Evolutionary conservation across 2,113 vertebrate genomes (phyloP).

Genomic region (Apaloderma vittatum): DNA sequence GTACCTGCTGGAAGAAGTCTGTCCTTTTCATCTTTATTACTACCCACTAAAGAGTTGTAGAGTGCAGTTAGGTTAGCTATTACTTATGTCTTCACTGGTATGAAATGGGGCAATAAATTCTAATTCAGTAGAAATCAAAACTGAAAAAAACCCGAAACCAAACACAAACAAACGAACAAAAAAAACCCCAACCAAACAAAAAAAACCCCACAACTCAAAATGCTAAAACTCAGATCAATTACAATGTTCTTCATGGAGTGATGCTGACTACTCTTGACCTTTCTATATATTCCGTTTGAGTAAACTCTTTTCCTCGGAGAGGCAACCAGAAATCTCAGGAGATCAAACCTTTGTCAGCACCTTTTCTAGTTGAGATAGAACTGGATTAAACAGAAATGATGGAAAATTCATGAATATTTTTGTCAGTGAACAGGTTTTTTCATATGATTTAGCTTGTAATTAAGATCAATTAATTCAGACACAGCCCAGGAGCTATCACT

Average conservation of each 20-base stretch:
- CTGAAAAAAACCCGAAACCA: not conserved
- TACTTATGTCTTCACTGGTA: not conserved
- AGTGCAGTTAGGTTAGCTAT: not conserved
- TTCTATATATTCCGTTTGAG: not conserved
- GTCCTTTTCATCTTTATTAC: not conserved
- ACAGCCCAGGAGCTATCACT: fast-evolving
- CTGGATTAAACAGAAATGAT: fast-evolving
- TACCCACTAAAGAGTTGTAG: fast-evolving
- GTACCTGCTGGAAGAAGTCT: not conserved
- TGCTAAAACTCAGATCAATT: not conserved
- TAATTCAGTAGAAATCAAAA: not conserved
- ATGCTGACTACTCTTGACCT: fast-evolving
- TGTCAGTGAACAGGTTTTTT: not conserved
- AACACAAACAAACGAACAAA: not conserved
- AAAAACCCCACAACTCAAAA: not conserved
- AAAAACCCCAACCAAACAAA: not conserved
- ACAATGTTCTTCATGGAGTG: not conserved
- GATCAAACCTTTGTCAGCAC: not conserved
- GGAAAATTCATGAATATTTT: not conserved
- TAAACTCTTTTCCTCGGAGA: not conserved
- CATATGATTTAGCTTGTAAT: not conserved
- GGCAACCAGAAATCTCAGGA: not conserved
- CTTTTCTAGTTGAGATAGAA: not conserved
- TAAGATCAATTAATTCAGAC: too few relatives aligned
- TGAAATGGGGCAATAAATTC: not conserved